Evolutionary conservation across 2,113 vertebrate genomes (phyloP).

Genomic region (Poeciliopsis prolifica): DNA sequence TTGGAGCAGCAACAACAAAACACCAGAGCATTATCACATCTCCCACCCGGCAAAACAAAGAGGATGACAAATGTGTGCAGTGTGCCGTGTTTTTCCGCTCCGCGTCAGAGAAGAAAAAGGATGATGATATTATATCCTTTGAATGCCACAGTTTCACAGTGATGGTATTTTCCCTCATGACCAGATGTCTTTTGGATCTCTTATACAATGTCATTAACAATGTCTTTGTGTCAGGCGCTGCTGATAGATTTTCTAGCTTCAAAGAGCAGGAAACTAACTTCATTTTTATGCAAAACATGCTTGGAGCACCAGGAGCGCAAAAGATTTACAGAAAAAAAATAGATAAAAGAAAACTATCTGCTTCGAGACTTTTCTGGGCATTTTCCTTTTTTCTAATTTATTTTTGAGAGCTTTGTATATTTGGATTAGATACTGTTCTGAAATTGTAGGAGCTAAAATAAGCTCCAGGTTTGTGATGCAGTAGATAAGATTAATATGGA

Average conservation of each 20-base stretch:
- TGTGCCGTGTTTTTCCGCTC: conserved; percentile 7
- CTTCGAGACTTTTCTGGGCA: background rate
- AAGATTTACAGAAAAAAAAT: background rate
- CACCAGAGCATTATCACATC: conserved; percentile 34
- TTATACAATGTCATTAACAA: background rate
- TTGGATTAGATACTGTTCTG: no score
- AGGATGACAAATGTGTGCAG: conserved; percentile 39
- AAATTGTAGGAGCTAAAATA: no score
- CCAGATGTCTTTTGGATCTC: background rate
- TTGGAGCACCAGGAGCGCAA: background rate
- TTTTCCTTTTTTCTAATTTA: background rate
- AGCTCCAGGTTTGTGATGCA: no score
- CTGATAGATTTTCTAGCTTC: background rate
- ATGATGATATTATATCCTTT: conserved; percentile 25
- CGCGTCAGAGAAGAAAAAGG: conserved; percentile 22
- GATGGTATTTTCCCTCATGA: background rate
- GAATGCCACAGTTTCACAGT: conserved; percentile 13
- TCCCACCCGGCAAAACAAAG: conserved; percentile 38
- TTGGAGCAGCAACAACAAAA: conserved; percentile 36
- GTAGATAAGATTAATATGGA: no score
- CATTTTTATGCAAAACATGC: background rate
- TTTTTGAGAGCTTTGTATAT: no score
- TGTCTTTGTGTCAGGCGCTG: background rate
- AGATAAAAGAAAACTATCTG: background rate
- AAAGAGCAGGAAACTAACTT: background rate